These are phyloP conservation scores for Petrolisthes cinctipes DNA, from an alignment of 2,888 invertebrate genomes.

Conservation along the genomic window DNA sequence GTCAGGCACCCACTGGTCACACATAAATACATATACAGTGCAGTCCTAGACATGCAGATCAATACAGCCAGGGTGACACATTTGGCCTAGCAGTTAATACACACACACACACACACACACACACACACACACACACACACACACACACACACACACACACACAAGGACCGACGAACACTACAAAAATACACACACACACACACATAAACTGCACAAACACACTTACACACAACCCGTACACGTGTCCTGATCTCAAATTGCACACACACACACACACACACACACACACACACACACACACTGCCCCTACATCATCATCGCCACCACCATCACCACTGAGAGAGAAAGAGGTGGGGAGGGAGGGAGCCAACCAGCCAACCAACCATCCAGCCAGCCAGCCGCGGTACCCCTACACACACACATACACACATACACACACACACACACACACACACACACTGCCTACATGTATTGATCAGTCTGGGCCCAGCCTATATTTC, in stretches of 20 bases:
- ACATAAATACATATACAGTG: background rate
- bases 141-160: background rate
- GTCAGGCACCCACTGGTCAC: background rate
- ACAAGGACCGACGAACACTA: background rate
- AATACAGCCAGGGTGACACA: no score
- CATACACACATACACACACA: constrained; percentile 6
- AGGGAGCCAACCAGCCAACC: background rate
- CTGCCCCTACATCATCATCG: background rate
- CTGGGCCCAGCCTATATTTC: background rate
- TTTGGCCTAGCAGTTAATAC: background rate
- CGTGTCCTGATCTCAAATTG: no score
- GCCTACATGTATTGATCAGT: background rate
- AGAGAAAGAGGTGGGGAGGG: background rate
- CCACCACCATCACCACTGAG: no score
- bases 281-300: constrained; percentile 28
- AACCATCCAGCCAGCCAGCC: background rate
- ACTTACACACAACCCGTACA: no score
- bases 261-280: constrained; percentile 13
- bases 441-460: background rate
- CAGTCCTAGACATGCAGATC: background rate
- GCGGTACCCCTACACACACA: constrained; percentile 19
- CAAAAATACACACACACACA: no score
- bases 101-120: constrained; percentile 1
- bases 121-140: background rate
- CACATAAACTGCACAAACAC: no score